Base-by-base conservation (phyloP, 1,140 invertebrate genomes). In the Maniola jurtina region DNA sequence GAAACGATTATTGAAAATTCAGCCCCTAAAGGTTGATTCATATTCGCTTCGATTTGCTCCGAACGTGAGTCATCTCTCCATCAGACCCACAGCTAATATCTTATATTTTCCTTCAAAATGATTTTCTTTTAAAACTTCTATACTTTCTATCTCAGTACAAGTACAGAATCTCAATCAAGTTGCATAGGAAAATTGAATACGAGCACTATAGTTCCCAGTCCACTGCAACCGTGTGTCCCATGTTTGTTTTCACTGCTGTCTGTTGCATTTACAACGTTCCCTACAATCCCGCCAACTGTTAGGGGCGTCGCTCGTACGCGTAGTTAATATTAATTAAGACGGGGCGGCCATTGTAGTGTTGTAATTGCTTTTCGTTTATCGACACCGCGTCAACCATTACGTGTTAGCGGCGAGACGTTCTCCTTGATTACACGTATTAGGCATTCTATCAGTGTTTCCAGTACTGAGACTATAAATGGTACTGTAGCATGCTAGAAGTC, bases 311-410 rank as follows among this genome's bases (percentile, higher is more conserved):
- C 79, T 77, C 72, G 65, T 67, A 59, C 70, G 65, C 73, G 68
- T 83, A 80, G 85, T 88, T 87, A 88, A 87, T 88, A 87, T 88
- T 88, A 88, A 88, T 88, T 86, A 88, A 86, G 72, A 72, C 71
- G 79, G 76, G 75, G 77, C 73, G 73, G 71, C 62, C 69, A 77
- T 82, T 83, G 83, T 84, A 69, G 70, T 76, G 71, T 62, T 74
- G 76, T 87, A 84, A 86, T 86, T 77, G 83, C 68, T 83, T 83
- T 75, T 76, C 72, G 73, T 76, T 76, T 83, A 81, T 79, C 76
- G 71, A 71, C 66, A 62, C 64, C 56, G 58, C 58, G 64, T 64
- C 64, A 72, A 70, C 68, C 70, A 65, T 69, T 66, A 72, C 69
- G 61, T 60, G 48, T 64, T 56, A 48, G 42, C n/a, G 40, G 55